phyloP scores from a whole-genome alignment of 2,888 invertebrate genomes.

The Thecocarcelia acutangulata region DNA sequence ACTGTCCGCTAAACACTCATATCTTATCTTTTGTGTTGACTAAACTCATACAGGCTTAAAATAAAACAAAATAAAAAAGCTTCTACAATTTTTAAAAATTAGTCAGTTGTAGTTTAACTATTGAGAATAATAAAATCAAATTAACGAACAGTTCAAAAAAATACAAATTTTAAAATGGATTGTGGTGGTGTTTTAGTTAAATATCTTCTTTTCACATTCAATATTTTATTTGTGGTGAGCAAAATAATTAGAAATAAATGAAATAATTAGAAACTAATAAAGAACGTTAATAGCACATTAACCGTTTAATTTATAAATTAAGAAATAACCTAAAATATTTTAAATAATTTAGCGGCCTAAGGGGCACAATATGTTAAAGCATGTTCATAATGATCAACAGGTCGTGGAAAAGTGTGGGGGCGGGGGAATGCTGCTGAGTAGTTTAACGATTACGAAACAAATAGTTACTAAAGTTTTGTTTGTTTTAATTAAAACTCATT shows the following conservation, averaged over 20 bases:
- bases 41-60: background rate
- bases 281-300: background rate
- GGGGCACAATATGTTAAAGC: too few species aligned
- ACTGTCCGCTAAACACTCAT: too few species aligned
- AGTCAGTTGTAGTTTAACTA: conserved; percentile 35
- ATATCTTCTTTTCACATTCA: conserved; percentile 91
- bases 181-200: conserved; percentile 90
- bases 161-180: conserved; percentile 82
- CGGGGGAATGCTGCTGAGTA: too few species aligned
- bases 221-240: conserved; percentile 89
- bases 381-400: too few species aligned
- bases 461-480: too few species aligned
- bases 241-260: conserved; percentile 6
- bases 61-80: background rate
- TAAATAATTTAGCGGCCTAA: too few species aligned
- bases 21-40: background rate
- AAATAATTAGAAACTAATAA: conserved; percentile 2
- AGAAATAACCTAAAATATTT: too few species aligned
- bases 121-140: conserved; percentile 18
- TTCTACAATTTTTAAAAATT: background rate
- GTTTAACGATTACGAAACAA: too few species aligned
- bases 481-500: too few species aligned
- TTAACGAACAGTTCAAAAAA: conserved; percentile 76
- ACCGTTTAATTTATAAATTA: background rate
- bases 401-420: too few species aligned